phyloP scores from a whole-genome alignment of 2,113 vertebrate species.

The Xiphorhynchus elegans region DNA sequence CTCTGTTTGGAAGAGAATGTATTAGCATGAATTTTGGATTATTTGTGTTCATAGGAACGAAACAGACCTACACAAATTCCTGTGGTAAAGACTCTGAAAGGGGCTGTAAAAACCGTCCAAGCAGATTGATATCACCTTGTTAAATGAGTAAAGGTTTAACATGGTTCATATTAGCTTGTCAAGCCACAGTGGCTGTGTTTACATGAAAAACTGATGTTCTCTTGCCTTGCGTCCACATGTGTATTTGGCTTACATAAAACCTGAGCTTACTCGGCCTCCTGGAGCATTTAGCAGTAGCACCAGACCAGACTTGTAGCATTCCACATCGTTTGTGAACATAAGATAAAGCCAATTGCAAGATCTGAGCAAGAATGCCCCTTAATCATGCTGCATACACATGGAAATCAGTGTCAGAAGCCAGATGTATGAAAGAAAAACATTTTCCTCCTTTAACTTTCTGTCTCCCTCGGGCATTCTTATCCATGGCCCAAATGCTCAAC shows the following conservation, averaged over 20 bases:
- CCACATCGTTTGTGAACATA: conserved; percentile 40
- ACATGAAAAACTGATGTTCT: conserved; percentile 46
- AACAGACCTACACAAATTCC: neutral
- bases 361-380: conserved; percentile 61
- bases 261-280: neutral
- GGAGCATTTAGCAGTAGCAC: conserved; percentile 17
- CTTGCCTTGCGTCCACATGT: conserved; percentile 38
- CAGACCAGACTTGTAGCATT: conserved; percentile 66
- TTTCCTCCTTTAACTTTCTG: conserved; percentile 40
- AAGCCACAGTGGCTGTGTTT: conserved; percentile 51
- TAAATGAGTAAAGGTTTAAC: neutral
- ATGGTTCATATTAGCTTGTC: conserved; percentile 53
- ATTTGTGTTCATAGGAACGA: neutral
- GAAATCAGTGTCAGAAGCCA: conserved; percentile 43
- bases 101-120: neutral
- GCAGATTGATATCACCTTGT: conserved; percentile 10
- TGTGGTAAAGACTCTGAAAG: conserved; percentile 4
- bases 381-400: conserved; percentile 15
- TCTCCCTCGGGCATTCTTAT: conserved; percentile 1
- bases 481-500: conserved; percentile 32
- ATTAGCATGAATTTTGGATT: neutral
- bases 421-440: conserved; percentile 20
- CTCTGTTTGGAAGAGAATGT: neutral
- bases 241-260: conserved; percentile 39
- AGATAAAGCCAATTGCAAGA: conserved; percentile 56